A percentile compares a stretch with the other conserved stretches of the same genome.
phyloP scores from a whole-genome alignment of 2,888 invertebrate genomes.

The Andrena camellia region DNA sequence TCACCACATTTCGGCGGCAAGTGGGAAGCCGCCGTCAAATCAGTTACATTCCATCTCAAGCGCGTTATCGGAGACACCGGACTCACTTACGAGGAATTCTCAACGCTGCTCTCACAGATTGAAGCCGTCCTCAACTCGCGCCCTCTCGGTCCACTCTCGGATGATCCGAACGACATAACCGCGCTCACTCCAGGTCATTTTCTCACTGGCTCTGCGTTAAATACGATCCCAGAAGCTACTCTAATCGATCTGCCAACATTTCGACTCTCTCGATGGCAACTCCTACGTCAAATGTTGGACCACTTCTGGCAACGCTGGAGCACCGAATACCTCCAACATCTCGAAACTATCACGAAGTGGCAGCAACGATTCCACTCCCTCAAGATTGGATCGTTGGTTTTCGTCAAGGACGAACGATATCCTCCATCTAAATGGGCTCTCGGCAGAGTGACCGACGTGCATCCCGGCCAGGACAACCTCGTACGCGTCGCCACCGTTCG shows the following conservation, averaged over 20 bases:
- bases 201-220: background rate
- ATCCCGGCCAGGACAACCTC: too few relatives aligned
- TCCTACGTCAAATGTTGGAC: background rate
- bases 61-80: conserved; percentile 1
- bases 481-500: too few relatives aligned
- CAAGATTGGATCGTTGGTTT: background rate
- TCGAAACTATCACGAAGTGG: background rate
- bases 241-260: background rate
- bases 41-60: conserved; percentile 4
- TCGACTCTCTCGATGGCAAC: background rate
- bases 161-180: background rate
- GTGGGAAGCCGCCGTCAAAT: conserved; percentile 7
- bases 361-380: background rate
- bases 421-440: background rate
- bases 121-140: conserved; percentile 12
- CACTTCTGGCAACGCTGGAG: background rate
- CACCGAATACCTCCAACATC: background rate
- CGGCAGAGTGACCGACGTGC: background rate
- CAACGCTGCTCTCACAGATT: background rate
- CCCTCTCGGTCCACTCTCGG: background rate
- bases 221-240: background rate
- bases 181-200: conserved; percentile 7
- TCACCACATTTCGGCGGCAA: conserved; percentile 15
- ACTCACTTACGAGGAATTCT: conserved; percentile 7
- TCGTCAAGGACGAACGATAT: background rate